phyloP scores from a whole-genome alignment of 1,140 invertebrate species.

The Lineus longissimus region DNA sequence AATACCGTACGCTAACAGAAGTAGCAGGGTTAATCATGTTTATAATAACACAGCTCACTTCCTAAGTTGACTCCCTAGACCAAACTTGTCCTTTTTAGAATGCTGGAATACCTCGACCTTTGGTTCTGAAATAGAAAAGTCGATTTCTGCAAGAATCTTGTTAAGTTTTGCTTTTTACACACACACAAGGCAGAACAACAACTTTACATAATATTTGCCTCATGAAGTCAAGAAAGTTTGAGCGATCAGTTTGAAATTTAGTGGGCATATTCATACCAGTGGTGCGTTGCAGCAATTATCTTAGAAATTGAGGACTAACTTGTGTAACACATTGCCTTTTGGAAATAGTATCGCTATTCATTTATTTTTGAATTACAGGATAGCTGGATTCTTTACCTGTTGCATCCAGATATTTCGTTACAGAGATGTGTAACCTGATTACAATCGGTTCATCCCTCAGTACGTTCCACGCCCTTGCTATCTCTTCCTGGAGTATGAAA shows the following conservation, averaged over 20 bases:
- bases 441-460: slow-evolving; percentile 28
- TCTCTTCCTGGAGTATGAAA: slow-evolving; percentile 14
- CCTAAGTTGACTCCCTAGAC: slow-evolving; percentile 31
- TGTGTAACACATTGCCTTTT: too few species aligned
- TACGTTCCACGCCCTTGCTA: slow-evolving; percentile 34
- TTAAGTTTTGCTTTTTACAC: neutral
- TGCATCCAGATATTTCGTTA: slow-evolving; percentile 27
- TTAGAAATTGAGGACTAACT: too few species aligned
- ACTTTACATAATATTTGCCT: too few species aligned
- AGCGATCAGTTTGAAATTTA: too few species aligned
- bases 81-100: slow-evolving; percentile 32
- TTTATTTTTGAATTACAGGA: too few species aligned
- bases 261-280: too few species aligned
- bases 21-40: too few species aligned
- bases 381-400: slow-evolving; percentile 15
- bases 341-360: too few species aligned
- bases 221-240: too few species aligned
- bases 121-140: slow-evolving; percentile 12
- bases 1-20: too few species aligned
- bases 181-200: neutral
- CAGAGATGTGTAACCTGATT: slow-evolving; percentile 29
- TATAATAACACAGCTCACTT: slow-evolving; percentile 23
- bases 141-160: neutral
- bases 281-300: too few species aligned
- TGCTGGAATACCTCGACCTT: slow-evolving; percentile 35